Evolutionary conservation across 1,140 invertebrate genomes (phyloP).

Genomic region (Latrodectus geometricus): DNA sequence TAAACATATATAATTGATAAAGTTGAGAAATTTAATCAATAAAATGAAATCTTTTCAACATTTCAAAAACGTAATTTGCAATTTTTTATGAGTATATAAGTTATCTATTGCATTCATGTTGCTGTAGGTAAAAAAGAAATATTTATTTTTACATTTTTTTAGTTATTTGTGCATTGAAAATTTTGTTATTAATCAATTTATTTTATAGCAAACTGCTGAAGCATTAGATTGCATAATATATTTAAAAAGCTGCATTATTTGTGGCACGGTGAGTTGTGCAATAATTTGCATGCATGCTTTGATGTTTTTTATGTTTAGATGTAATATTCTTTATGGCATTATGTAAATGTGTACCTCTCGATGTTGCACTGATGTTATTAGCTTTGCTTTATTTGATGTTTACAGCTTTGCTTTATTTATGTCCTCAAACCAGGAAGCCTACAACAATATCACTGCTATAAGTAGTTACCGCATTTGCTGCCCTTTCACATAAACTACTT

Average conservation of each 20-base stretch:
- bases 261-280: constrained; percentile 41
- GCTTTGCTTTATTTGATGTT: constrained; percentile 41
- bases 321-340: constrained; percentile 41
- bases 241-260: not conserved
- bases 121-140: too few species aligned
- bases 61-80: too few species aligned
- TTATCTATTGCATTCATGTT: too few species aligned
- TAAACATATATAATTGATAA: too few species aligned
- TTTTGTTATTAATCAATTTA: constrained; percentile 40
- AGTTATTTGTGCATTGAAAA: too few species aligned
- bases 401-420: not conserved
- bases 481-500: not conserved
- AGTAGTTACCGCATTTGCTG: constrained; percentile 34
- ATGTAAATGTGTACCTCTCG: constrained; percentile 37
- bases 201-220: constrained; percentile 31
- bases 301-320: constrained; percentile 40
- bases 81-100: too few species aligned
- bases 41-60: too few species aligned
- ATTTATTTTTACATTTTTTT: too few species aligned
- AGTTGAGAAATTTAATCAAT: too few species aligned
- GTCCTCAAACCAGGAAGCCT: constrained; percentile 30
- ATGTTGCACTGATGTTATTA: constrained; percentile 51
- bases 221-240: constrained; percentile 9
- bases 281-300: constrained; percentile 51
- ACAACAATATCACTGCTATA: not conserved